phyloP scores from a whole-genome alignment of 2,113 vertebrate genomes.

The Madoqua kirkii region DNA sequence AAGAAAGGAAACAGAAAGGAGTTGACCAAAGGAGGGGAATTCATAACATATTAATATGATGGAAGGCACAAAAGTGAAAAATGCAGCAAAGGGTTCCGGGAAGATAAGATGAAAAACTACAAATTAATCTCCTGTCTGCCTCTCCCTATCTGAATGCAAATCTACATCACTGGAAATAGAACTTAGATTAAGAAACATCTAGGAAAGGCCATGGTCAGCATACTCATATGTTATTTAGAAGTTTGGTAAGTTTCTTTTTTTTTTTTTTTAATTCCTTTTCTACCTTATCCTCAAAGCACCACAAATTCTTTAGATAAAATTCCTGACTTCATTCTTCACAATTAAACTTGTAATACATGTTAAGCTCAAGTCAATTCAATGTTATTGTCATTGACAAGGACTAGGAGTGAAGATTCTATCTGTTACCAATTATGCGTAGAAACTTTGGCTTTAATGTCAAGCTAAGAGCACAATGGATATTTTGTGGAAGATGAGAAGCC shows the following conservation, averaged over 20 bases:
- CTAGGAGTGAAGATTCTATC: neutral
- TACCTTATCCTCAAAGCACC: neutral
- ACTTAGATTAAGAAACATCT: neutral
- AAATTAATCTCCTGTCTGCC: neutral
- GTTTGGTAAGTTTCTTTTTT: too few relatives aligned
- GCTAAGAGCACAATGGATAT: neutral
- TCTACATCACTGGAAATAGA: neutral
- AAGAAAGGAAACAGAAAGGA: neutral
- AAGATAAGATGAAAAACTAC: neutral
- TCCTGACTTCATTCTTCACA: conserved; percentile 10
- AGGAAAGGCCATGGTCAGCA: neutral
- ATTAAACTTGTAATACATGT: neutral
- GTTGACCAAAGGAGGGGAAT: neutral
- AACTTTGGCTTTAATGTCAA: conserved; percentile 27
- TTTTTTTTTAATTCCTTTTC: neutral
- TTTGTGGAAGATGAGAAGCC: neutral
- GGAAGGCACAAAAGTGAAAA: neutral
- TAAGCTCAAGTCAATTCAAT: neutral
- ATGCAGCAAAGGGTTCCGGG: neutral
- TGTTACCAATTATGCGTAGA: neutral
- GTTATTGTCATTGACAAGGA: neutral
- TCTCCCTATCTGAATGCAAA: neutral
- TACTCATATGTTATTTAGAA: neutral
- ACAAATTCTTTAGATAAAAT: neutral
- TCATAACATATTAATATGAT: neutral